Evolutionary conservation across 2,888 invertebrate species (phyloP).

Genomic region (Pachliopta kotzebuea): DNA sequence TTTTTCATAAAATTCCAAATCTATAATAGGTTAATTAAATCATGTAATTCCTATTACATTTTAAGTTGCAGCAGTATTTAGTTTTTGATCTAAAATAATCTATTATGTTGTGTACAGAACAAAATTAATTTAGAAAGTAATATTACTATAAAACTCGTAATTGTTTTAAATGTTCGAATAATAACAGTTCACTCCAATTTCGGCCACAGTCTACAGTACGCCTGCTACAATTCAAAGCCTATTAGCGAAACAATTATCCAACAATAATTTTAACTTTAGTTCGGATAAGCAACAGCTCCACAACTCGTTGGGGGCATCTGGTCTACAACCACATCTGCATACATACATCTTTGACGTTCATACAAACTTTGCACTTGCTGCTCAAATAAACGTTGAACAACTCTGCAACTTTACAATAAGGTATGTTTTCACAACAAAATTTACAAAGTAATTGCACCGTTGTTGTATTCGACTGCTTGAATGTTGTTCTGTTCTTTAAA

Average conservation of each 20-base stretch:
- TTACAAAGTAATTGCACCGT: slow-evolving; percentile 21
- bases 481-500: slow-evolving; percentile 70
- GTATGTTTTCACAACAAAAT: slow-evolving; percentile 35
- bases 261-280: slow-evolving; percentile 57
- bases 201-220: slow-evolving; percentile 6
- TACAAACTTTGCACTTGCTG: slow-evolving; percentile 36
- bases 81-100: neutral
- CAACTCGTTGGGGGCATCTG: slow-evolving; percentile 70
- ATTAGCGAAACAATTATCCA: slow-evolving; percentile 69
- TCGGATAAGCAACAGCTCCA: slow-evolving; percentile 50
- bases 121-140: neutral
- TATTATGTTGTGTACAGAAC: neutral
- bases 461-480: slow-evolving; percentile 33
- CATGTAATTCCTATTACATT: no score
- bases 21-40: neutral
- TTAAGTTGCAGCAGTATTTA: no score
- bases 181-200: slow-evolving; percentile 13
- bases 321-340: slow-evolving; percentile 58
- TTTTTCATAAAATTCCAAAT: no score
- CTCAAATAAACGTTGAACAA: slow-evolving; percentile 5
- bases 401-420: slow-evolving; percentile 37
- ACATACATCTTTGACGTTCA: slow-evolving; percentile 41
- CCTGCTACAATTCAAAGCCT: slow-evolving; percentile 39
- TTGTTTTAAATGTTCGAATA: neutral
- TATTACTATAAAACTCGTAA: neutral